Conservation (phyloP, 1,140 invertebrate species). For the Temnothorax curvispinosus region DNA sequence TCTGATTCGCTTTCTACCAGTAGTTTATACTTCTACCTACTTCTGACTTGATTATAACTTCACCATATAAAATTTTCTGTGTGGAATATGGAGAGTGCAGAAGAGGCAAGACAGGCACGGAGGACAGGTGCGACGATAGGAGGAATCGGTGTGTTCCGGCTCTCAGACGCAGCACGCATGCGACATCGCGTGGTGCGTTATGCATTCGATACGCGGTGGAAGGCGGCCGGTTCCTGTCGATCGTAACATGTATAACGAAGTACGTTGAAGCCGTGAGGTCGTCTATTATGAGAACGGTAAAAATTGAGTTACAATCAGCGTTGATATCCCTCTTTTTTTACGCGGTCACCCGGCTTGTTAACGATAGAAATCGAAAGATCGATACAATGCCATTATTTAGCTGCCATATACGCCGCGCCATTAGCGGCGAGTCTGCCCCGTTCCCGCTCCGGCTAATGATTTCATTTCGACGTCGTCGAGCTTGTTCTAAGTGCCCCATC, state of each 20-base stretch:
- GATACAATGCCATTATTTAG: slow-evolving; percentile 85
- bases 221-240: slow-evolving; percentile 72
- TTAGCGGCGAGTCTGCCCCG: slow-evolving; percentile 74
- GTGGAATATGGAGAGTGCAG: not conserved
- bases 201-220: slow-evolving; percentile 69
- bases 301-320: slow-evolving; percentile 77
- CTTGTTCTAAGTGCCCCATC: slow-evolving; percentile 50
- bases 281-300: slow-evolving; percentile 80
- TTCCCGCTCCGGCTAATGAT: slow-evolving; percentile 80
- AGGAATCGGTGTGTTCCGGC: not conserved
- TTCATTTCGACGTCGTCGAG: slow-evolving; percentile 79
- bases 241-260: slow-evolving; percentile 72
- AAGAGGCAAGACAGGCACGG: not conserved
- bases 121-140: not conserved
- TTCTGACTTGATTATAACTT: not conserved
- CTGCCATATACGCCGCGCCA: slow-evolving; percentile 75
- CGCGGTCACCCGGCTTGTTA: slow-evolving; percentile 80
- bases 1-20: not conserved
- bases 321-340: slow-evolving; percentile 77
- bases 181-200: slow-evolving; percentile 51
- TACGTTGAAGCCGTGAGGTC: slow-evolving; percentile 74
- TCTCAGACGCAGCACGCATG: not conserved
- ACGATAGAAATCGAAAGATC: slow-evolving; percentile 83
- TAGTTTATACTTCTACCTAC: not conserved
- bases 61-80: not conserved